A percentile compares a stretch with the other conserved stretches of the same genome.
These are phyloP conservation scores for Myripristis jacobus DNA, from an alignment of 2,797 vertebrate genomes.

Conservation along the genomic window DNA sequence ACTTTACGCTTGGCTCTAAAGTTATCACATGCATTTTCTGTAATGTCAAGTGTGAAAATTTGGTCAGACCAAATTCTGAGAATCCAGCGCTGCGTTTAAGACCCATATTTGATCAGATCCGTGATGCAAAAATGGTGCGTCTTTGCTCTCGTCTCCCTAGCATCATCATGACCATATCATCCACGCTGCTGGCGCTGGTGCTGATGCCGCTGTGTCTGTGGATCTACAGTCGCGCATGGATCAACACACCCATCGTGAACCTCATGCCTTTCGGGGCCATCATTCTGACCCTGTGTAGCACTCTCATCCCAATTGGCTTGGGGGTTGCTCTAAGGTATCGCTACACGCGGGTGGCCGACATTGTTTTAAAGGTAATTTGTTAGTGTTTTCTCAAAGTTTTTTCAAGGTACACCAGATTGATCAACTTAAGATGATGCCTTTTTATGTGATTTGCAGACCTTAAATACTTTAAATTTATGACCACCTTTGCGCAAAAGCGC, in stretches of 20 bases:
- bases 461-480: background rate
- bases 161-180: conserved; percentile 97
- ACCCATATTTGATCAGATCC: background rate
- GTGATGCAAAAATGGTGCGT: background rate
- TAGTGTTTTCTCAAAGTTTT: background rate
- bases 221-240: conserved; percentile 97
- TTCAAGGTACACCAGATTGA: background rate
- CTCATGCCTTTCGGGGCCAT: conserved; percentile 94
- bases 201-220: conserved; percentile 97
- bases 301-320: conserved; percentile 93
- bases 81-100: background rate
- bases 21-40: background rate
- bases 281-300: conserved; percentile 94
- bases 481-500: conserved; percentile 55
- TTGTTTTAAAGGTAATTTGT: conserved; percentile 90
- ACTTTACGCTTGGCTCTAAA: conserved; percentile 21
- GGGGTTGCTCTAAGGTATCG: conserved; percentile 92
- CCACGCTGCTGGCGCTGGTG: conserved; percentile 92
- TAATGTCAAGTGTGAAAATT: background rate
- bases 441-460: background rate
- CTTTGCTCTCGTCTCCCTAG: conserved; percentile 72
- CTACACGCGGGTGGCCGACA: conserved; percentile 87
- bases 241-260: conserved; percentile 92
- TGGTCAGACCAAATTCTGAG: background rate
- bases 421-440: background rate